Conservation (phyloP, 2,797 vertebrate species). For the Carduelis carduelis region DNA sequence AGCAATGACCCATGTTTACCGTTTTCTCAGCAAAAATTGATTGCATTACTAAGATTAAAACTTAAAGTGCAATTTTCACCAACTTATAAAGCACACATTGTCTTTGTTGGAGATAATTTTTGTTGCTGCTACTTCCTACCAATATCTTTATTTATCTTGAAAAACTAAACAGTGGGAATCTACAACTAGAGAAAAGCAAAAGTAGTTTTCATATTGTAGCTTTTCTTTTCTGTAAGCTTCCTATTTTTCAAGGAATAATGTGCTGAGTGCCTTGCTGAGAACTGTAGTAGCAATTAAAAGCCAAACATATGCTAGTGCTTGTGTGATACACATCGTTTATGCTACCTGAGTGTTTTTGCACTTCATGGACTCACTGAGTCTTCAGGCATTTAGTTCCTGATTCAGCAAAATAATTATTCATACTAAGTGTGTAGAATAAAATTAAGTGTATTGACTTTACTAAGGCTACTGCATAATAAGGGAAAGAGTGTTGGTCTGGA, state of each 20-base stretch:
- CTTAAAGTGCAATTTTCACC: not conserved
- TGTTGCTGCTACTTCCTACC: not conserved
- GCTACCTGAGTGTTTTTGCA: not conserved
- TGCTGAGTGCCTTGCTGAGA: not conserved
- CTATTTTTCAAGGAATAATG: not conserved
- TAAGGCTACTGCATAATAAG: not conserved
- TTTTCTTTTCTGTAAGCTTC: not conserved
- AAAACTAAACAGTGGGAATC: not conserved
- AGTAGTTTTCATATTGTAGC: not conserved
- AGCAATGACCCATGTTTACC: not conserved
- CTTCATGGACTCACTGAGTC: not conserved
- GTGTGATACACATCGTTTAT: not conserved
- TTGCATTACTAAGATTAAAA: not conserved
- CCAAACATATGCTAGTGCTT: not conserved
- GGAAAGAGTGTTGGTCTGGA: not conserved
- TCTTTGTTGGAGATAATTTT: slow-evolving; percentile 10
- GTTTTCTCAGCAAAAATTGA: not conserved
- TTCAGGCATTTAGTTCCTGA: not conserved
- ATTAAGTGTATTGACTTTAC: not conserved
- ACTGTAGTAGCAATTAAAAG: not conserved
- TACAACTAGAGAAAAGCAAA: not conserved
- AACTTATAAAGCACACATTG: not conserved
- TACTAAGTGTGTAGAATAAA: not conserved
- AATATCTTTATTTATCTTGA: not conserved
- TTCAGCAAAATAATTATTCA: not conserved